Evolutionary conservation across 2,888 invertebrate genomes (phyloP).

Genomic region (Orthosia gothica): DNA sequence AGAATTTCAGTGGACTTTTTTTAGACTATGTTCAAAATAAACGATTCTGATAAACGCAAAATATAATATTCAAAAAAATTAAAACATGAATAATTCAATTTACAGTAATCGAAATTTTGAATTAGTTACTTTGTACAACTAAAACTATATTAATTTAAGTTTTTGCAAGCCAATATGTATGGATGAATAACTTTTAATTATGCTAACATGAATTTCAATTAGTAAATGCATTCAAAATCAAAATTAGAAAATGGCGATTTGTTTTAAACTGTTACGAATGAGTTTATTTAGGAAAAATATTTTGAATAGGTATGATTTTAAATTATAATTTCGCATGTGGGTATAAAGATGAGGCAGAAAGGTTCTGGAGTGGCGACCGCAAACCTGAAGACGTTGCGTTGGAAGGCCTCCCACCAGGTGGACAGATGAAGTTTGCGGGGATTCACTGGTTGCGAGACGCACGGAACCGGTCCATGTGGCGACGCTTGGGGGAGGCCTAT

Average conservation of each 20-base stretch:
- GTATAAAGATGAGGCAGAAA: too few species aligned
- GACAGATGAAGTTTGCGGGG: too few species aligned
- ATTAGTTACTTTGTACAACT: slow-evolving; percentile 32
- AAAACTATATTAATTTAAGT: slow-evolving; percentile 43
- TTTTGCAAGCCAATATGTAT: slow-evolving; percentile 6
- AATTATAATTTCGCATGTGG: too few species aligned
- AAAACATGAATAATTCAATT: slow-evolving; percentile 28
- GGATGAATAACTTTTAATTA: slow-evolving; percentile 19
- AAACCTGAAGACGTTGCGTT: too few species aligned
- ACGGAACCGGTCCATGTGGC: too few species aligned
- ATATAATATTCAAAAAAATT: slow-evolving; percentile 15
- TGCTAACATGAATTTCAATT: background rate
- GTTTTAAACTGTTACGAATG: too few species aligned
- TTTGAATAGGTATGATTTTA: background rate
- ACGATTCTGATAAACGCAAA: background rate
- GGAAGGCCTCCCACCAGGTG: too few species aligned
- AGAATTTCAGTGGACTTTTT: too few species aligned
- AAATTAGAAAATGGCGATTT: background rate
- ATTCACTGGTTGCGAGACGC: too few species aligned
- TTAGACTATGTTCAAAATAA: too few species aligned
- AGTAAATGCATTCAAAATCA: background rate
- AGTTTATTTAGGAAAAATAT: background rate
- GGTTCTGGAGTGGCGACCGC: too few species aligned
- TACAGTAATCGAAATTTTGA: slow-evolving; percentile 34
- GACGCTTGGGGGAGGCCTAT: too few species aligned